A percentile compares a stretch with the other conserved stretches of the same genome.
Evolutionary conservation across 1,140 invertebrate species (phyloP).

Genomic region (Panagrolaimus sp.): DNA sequence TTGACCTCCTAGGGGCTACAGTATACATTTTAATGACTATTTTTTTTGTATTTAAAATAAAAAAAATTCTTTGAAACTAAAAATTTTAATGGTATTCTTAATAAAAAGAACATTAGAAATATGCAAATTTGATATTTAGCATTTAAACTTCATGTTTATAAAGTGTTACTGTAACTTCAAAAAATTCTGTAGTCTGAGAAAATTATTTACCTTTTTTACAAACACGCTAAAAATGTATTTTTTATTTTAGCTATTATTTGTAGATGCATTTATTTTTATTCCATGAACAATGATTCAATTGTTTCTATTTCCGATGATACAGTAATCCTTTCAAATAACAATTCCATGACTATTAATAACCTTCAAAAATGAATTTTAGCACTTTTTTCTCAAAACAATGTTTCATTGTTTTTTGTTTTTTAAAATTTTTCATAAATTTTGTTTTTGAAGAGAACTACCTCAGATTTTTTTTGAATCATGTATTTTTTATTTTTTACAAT

Average conservation of each 20-base stretch:
- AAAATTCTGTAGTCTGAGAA: not conserved
- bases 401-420: not conserved
- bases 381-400: not conserved
- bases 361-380: not conserved
- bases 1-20: no score
- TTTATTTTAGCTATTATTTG: not conserved
- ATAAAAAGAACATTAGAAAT: no score
- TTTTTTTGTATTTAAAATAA: no score
- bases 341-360: not conserved
- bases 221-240: not conserved
- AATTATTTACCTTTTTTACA: not conserved
- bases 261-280: not conserved
- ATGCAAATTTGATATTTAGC: no score
- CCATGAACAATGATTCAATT: not conserved
- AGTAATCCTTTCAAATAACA: not conserved
- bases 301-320: not conserved
- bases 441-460: not conserved
- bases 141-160: no score
- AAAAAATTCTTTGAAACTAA: no score
- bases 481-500: not conserved
- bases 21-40: no score
- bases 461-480: constrained; percentile 6
- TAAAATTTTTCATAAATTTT: not conserved
- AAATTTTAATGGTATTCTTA: no score
- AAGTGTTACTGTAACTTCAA: no score